These are phyloP conservation scores for Cinclus mexicanus DNA, from an alignment of 2,113 vertebrate genomes.

Conservation along the genomic window DNA sequence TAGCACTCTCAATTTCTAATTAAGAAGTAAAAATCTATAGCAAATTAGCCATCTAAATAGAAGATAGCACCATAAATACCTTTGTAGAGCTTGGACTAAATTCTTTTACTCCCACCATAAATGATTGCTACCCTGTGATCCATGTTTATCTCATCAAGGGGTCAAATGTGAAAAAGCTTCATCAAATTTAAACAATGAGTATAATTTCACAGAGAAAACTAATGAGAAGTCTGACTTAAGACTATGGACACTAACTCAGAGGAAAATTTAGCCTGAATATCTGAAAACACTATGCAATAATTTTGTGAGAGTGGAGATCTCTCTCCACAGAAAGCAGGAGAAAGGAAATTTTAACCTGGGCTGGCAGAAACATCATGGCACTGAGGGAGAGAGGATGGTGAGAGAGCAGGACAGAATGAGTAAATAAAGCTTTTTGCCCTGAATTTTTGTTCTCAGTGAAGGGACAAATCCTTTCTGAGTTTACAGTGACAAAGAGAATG, in stretches of 20 bases:
- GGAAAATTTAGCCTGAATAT: background rate
- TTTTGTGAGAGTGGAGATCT: background rate
- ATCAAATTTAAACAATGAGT: conserved; percentile 20
- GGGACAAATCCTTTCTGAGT: background rate
- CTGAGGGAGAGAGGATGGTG: background rate
- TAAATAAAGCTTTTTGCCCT: conserved; percentile 40
- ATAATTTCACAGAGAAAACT: conserved; percentile 34
- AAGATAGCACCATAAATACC: conserved; percentile 28
- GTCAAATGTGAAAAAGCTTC: background rate
- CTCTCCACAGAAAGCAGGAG: background rate
- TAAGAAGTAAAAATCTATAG: conserved; percentile 60
- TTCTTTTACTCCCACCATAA: background rate
- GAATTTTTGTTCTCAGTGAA: background rate
- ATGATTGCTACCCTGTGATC: background rate
- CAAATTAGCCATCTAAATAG: conserved; percentile 50
- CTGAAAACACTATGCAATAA: background rate
- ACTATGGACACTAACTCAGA: background rate
- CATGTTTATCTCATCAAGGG: background rate
- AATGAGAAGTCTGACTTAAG: conserved; percentile 13
- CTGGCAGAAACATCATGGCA: background rate
- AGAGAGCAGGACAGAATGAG: background rate
- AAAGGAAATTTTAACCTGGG: background rate
- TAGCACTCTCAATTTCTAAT: conserved; percentile 60
- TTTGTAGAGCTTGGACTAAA: conserved; percentile 41
- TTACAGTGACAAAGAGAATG: conserved; percentile 30